Evolutionary conservation across 2,888 invertebrate genomes (phyloP).

Genomic region (Parasteatoda lunata): DNA sequence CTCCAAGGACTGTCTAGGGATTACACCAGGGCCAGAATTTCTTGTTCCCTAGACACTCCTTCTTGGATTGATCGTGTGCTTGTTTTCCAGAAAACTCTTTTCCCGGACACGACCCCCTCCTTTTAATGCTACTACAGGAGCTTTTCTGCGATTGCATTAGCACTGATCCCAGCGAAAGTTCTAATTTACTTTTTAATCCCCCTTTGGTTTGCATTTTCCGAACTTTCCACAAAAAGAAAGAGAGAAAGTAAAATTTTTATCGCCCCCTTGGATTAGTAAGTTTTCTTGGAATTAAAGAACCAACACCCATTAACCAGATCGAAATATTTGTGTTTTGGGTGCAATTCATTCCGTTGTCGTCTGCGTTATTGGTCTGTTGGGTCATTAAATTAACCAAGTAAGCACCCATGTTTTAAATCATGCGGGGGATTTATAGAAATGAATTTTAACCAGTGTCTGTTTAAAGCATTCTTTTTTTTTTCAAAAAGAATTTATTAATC

Average conservation of each 20-base stretch:
- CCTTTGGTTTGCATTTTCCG: conserved; percentile 22
- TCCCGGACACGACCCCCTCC: conserved; percentile 4
- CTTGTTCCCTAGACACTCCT: conserved; percentile 59
- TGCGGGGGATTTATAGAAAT: background rate
- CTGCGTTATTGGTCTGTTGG: conserved; percentile 29
- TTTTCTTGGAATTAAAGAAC: conserved; percentile 47
- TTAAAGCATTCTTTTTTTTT: background rate
- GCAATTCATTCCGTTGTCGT: conserved; percentile 53
- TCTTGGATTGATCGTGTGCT: conserved; percentile 57
- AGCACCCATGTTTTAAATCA: background rate
- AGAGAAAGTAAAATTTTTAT: conserved; percentile 37
- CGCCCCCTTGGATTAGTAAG: conserved; percentile 18
- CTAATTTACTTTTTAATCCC: conserved; percentile 67
- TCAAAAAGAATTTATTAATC: background rate
- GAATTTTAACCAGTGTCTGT: background rate
- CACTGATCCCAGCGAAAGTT: conserved; percentile 41
- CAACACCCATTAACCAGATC: conserved; percentile 59
- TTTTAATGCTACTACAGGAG: conserved; percentile 3
- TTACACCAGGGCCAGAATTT: conserved; percentile 46
- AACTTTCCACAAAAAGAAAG: conserved; percentile 12
- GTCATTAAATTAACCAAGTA: background rate
- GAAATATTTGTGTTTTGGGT: conserved; percentile 68
- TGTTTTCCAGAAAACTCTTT: conserved; percentile 18
- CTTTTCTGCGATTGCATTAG: conserved; percentile 45
- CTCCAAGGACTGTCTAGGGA: conserved; percentile 33